A percentile compares a stretch with the other conserved stretches of the same genome.
Evolutionary conservation across 1,140 invertebrate species (phyloP).

Genomic region (Drosophila malerkotliana): DNA sequence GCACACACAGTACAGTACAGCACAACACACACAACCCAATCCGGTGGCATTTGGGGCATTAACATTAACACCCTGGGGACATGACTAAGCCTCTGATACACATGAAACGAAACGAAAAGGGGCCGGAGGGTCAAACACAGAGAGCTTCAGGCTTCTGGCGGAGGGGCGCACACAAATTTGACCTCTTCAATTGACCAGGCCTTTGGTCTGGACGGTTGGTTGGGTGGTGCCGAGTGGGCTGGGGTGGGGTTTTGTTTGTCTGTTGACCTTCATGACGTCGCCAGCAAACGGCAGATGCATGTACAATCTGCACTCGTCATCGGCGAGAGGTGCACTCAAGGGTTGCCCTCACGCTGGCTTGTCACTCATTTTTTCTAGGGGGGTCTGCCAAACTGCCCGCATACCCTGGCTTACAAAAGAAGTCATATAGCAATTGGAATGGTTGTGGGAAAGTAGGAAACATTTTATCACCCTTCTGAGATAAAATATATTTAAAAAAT

Average conservation of each 20-base stretch:
- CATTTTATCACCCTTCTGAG: too few relatives aligned
- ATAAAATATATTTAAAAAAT: too few relatives aligned
- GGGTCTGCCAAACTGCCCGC: constrained; percentile 26
- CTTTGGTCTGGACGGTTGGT: background rate
- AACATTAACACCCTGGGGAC: constrained; percentile 66
- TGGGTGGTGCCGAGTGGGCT: background rate
- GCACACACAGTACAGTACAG: constrained; percentile 2
- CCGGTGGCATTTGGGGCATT: constrained; percentile 62
- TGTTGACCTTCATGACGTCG: constrained; percentile 69
- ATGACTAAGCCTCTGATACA: constrained; percentile 63
- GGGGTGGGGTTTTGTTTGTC: constrained; percentile 26
- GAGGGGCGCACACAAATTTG: constrained; percentile 57
- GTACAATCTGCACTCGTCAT: constrained; percentile 4
- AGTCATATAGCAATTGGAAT: background rate
- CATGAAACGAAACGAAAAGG: constrained; percentile 23
- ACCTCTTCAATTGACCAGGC: constrained; percentile 73
- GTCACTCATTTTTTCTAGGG: constrained; percentile 13
- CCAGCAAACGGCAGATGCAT: constrained; percentile 8
- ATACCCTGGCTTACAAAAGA: constrained; percentile 37
- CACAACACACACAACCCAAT: constrained; percentile 4
- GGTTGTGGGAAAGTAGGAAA: background rate
- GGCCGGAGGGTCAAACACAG: background rate
- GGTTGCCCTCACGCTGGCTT: constrained; percentile 23
- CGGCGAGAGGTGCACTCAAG: constrained; percentile 31
- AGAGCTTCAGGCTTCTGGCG: background rate